phyloP scores from a whole-genome alignment of 1,140 invertebrate genomes.

The Saccostrea glomerata region DNA sequence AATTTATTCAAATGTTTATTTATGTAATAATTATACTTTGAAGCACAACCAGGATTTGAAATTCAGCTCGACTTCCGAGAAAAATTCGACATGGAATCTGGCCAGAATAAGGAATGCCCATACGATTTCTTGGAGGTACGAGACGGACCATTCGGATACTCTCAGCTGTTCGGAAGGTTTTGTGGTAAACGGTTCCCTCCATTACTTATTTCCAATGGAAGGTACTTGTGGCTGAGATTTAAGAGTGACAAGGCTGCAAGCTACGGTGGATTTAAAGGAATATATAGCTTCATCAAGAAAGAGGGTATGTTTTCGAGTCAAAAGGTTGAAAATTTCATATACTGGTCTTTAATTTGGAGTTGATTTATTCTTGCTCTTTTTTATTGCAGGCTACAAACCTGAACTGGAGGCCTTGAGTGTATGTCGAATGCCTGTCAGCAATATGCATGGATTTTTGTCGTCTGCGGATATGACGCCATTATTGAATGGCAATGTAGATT shows the following conservation, averaged over 20 bases:
- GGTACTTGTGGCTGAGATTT: slow-evolving; percentile 91
- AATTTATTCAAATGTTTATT: too few species aligned
- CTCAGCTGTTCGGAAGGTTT: slow-evolving; percentile 84
- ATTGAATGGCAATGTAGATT: slow-evolving; percentile 42
- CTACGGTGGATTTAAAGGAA: slow-evolving; percentile 89
- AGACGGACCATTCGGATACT: slow-evolving; percentile 91
- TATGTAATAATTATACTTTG: slow-evolving; percentile 78
- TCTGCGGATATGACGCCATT: slow-evolving; percentile 11
- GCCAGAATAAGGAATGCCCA: slow-evolving; percentile 82
- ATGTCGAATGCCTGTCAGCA: neutral
- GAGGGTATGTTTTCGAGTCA: slow-evolving; percentile 53
- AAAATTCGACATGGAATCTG: slow-evolving; percentile 88
- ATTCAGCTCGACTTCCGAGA: slow-evolving; percentile 91
- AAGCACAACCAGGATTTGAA: slow-evolving; percentile 87
- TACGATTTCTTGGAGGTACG: slow-evolving; percentile 91
- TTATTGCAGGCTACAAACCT: slow-evolving; percentile 45
- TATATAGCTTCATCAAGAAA: slow-evolving; percentile 81
- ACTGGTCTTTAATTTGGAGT: too few species aligned
- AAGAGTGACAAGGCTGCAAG: slow-evolving; percentile 91
- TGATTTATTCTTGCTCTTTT: too few species aligned
- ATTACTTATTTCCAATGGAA: slow-evolving; percentile 87
- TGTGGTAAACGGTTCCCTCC: slow-evolving; percentile 90
- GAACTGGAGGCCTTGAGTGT: slow-evolving; percentile 31
- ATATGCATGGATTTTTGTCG: slow-evolving; percentile 12
- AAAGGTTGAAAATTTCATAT: neutral